Evolutionary conservation across 2,797 vertebrate genomes (phyloP).

Genomic region (Epinephelus awoara): DNA sequence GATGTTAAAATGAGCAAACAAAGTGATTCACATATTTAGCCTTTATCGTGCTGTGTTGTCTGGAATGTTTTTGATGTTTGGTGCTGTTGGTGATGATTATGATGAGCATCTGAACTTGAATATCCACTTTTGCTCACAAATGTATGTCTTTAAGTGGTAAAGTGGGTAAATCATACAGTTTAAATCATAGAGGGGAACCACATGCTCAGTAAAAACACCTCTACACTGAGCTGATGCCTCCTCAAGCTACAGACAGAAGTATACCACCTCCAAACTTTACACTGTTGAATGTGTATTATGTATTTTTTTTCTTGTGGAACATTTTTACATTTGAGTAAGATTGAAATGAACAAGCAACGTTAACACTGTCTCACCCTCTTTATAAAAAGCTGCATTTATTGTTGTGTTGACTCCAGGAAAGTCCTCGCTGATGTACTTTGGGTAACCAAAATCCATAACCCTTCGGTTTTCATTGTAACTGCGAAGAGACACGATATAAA

Average conservation of each 20-base stretch:
- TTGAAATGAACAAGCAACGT: neutral
- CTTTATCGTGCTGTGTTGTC: neutral
- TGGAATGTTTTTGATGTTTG: conserved; percentile 4
- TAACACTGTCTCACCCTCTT: conserved; percentile 72
- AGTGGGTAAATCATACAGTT: conserved; percentile 50
- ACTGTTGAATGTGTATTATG: neutral
- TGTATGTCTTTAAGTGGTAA: conserved; percentile 16
- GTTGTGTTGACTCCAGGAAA: conserved; percentile 83
- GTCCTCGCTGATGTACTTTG: conserved; percentile 81
- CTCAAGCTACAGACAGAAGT: conserved; percentile 37
- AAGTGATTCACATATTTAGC: conserved; percentile 6
- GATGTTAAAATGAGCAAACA: conserved; percentile 15
- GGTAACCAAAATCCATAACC: conserved; percentile 81
- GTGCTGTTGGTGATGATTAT: conserved; percentile 16
- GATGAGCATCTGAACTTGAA: conserved; percentile 46
- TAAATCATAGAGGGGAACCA: conserved; percentile 42
- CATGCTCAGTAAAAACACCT: conserved; percentile 27
- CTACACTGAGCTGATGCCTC: conserved; percentile 11
- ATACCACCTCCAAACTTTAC: neutral
- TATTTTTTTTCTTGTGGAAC: neutral
- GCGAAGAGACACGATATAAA: conserved; percentile 39
- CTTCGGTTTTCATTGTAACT: conserved; percentile 85
- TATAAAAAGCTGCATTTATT: conserved; percentile 82
- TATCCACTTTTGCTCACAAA: conserved; percentile 18
- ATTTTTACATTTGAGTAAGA: conserved; percentile 5